These are phyloP conservation scores for Arctopsyche grandis DNA, from an alignment of 1,140 invertebrate species.

Conservation along the genomic window DNA sequence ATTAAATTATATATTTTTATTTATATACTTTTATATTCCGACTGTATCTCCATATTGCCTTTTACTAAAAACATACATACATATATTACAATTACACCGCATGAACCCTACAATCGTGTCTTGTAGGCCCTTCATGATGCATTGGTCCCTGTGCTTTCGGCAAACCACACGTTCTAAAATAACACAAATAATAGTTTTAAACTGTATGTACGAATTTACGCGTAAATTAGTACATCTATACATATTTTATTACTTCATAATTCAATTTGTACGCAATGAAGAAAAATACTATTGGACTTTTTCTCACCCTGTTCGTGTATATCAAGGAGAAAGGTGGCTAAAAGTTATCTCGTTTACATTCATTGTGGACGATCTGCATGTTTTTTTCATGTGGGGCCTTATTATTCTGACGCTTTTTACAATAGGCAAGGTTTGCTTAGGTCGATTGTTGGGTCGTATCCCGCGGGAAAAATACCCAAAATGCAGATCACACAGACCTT, in stretches of 20 bases:
- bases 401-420: constrained; percentile 16
- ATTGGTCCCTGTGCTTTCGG: not conserved
- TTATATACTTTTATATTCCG: no score
- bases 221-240: no score
- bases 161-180: not conserved
- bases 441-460: constrained; percentile 15
- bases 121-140: not conserved
- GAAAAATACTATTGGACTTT: no score
- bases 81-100: not conserved
- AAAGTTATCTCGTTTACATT: constrained; percentile 20
- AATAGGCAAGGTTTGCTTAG: constrained; percentile 6
- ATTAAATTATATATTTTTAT: no score
- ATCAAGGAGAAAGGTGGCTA: not conserved
- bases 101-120: not conserved
- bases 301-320: not conserved
- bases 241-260: no score
- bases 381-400: not conserved
- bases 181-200: no score
- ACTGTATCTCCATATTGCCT: no score
- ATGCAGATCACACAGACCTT: constrained; percentile 5
- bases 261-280: no score
- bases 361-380: constrained; percentile 10
- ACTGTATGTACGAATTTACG: no score
- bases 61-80: no score
- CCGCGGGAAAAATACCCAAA: not conserved